These are phyloP conservation scores for Lasioglossum baleicum DNA, from an alignment of 1,140 invertebrate species.

Conservation along the genomic window DNA sequence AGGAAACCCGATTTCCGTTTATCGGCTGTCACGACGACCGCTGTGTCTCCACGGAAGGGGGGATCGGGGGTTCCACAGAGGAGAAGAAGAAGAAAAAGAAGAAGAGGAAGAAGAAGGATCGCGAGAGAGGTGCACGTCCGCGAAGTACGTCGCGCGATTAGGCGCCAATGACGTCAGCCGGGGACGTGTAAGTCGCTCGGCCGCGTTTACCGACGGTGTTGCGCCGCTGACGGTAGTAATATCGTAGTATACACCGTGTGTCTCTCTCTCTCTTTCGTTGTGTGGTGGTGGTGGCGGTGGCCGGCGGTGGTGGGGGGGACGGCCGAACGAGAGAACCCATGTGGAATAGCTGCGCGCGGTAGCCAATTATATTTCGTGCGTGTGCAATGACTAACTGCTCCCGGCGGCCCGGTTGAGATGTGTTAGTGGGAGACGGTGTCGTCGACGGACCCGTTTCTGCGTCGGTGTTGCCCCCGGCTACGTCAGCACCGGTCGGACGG, in stretches of 20 bases:
- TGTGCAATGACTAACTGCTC: slow-evolving; percentile 74
- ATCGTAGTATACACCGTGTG: slow-evolving; percentile 30
- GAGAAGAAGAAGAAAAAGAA: background rate
- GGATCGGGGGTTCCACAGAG: no score
- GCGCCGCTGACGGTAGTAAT: slow-evolving; percentile 24
- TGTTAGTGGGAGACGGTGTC: slow-evolving; percentile 71
- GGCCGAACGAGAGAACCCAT: slow-evolving; percentile 45
- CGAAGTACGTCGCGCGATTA: slow-evolving; percentile 63
- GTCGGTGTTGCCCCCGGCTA: slow-evolving; percentile 62
- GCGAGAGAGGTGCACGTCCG: slow-evolving; percentile 16
- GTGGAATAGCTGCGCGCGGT: slow-evolving; percentile 57
- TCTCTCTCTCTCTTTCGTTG: slow-evolving; percentile 11
- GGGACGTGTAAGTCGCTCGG: slow-evolving; percentile 33
- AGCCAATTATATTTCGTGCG: slow-evolving; percentile 59
- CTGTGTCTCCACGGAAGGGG: no score
- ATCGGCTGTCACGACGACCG: background rate
- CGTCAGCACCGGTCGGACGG: slow-evolving; percentile 74
- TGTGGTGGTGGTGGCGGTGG: slow-evolving; percentile 28
- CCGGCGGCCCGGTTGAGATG: slow-evolving; percentile 55
- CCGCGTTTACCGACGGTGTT: slow-evolving; percentile 46
- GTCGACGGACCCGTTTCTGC: slow-evolving; percentile 54
- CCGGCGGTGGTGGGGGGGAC: slow-evolving; percentile 38
- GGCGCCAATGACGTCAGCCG: slow-evolving; percentile 72
- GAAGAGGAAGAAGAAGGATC: background rate
- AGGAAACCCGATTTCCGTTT: background rate